A percentile compares a stretch with the other conserved stretches of the same genome.
These are phyloP conservation scores for Dasyornis broadbenti DNA, from an alignment of 2,113 vertebrate genomes.

Conservation along the genomic window DNA sequence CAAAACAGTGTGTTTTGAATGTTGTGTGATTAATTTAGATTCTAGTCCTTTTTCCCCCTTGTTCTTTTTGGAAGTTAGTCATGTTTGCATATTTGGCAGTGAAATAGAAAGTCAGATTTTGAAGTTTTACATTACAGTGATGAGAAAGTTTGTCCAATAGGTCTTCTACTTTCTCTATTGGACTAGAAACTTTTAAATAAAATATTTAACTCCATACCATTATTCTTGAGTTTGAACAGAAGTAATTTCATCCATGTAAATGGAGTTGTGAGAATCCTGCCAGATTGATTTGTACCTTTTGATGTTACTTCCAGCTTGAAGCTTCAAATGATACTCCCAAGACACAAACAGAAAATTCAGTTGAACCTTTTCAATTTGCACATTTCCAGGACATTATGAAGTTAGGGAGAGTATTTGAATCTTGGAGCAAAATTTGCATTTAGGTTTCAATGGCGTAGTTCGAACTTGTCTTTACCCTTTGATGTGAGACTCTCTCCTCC, in stretches of 20 bases:
- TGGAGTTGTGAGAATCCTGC: background rate
- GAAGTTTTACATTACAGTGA: background rate
- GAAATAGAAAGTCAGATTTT: background rate
- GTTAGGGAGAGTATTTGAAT: background rate
- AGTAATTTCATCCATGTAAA: background rate
- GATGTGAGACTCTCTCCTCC: background rate
- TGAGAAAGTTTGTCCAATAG: background rate
- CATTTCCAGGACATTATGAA: background rate
- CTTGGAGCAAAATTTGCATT: background rate
- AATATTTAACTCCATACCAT: background rate
- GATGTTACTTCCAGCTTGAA: background rate
- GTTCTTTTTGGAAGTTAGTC: background rate
- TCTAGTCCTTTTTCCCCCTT: background rate
- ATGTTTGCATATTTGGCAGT: background rate
- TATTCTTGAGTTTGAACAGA: background rate
- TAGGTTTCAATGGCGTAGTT: background rate
- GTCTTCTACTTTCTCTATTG: background rate
- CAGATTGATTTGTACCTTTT: conserved; percentile 11
- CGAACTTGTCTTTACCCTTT: background rate
- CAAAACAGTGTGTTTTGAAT: background rate
- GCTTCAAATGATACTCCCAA: background rate
- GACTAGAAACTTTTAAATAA: background rate
- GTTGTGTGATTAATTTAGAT: background rate
- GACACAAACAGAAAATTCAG: background rate
- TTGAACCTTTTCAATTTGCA: background rate